Evolutionary conservation across 2,113 vertebrate genomes (phyloP), one percentile per base, ranked within the genome.

Genomic region (Pluvialis apricaria): DNA sequence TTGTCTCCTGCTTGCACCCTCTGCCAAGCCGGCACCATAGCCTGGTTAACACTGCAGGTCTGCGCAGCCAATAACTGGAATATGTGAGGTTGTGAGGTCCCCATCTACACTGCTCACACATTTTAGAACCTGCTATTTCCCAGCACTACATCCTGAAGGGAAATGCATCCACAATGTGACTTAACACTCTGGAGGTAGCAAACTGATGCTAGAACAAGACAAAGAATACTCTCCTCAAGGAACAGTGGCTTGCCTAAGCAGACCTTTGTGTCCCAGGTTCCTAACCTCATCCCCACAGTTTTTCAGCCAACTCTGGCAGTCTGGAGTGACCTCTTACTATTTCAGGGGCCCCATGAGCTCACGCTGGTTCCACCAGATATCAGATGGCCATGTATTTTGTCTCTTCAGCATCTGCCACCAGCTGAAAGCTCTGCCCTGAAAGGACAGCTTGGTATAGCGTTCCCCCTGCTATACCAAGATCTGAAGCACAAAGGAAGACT

Each of bases 1-100:
- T 92, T 45, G 84, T 70, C 91, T 91, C 68, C 84, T 92, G 81
- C 83, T 82, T 88, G 61, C 71, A 80, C 75, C 71, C 89, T 79
- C 62, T 91, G 89, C 75, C 86, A 95, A 94, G 84, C 47, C 73
- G 4, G 65, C 73, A 65, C 3, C 3, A 79, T 17, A 91, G 77
- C 75, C 81, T 70, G 54, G 57, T 84, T 95, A 76, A 47, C 15
- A 9, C 72, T 45, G 40, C 65, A 62, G 69, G 72, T 55, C 77
- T 20, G 1, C 1, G 3, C 32, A 90, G 58, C 22, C 85, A 66
- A 40, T 32, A 52, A 82, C 26, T 31, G 62, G 8, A 90, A 47
- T 40, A 66, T 24, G 25, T 7, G 21, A 94, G 84, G 54, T 86
- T 24, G 25, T 7, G 21, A 94, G 84, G 54, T 86, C 32, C 54